Evolutionary conservation across 2,113 vertebrate species (phyloP), one percentile per base, ranked within the genome.

Genomic region (Platysteira castanea): DNA sequence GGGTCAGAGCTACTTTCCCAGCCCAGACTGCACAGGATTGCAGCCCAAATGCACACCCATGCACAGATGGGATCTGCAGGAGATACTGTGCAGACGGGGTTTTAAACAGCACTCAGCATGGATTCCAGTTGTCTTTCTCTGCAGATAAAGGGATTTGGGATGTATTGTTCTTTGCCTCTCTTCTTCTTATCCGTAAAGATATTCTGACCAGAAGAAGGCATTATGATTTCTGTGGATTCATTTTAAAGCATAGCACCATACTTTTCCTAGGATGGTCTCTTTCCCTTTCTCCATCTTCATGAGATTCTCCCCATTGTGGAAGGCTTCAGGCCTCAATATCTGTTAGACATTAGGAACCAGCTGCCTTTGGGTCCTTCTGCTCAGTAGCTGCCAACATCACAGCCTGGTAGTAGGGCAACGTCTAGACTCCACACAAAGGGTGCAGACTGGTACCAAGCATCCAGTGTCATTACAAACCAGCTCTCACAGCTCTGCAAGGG

Each of bases 321-420:
- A 7, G 16, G 22, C 24, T 77, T 69, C n/a, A 77, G 50, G 19
- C 30, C 31, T 56, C 63, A 75, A 2, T 59, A 31, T 41, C 22
- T 87, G 10, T 56, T 42, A 75, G 39, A 71, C 3, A 33, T 49
- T 67, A 37, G 46, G 33, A 76, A 23, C 22, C 10, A 20, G 37
- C 31, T 69, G 13, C 2, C 8, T 11, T 22, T 53, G 15, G 1
- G 7, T 81, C 7, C 11, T 60, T 11, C 16, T 53, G 30, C 27
- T 87, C 42, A 14, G 6, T 6, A 70, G n/a, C 41, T 75, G n/a
- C 31, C 37, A 78, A 11, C 13, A 24, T 41, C n/a, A 28, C 11
- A 63, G 26, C 20, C 28, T 8, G 37, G 4, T 4, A 53, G 42
- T 13, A 47, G 35, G 15, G 9, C 18, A 68, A 18, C 0, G 0